phyloP scores from a whole-genome alignment of 2,113 vertebrate species.

The Holacanthus passer region DNA sequence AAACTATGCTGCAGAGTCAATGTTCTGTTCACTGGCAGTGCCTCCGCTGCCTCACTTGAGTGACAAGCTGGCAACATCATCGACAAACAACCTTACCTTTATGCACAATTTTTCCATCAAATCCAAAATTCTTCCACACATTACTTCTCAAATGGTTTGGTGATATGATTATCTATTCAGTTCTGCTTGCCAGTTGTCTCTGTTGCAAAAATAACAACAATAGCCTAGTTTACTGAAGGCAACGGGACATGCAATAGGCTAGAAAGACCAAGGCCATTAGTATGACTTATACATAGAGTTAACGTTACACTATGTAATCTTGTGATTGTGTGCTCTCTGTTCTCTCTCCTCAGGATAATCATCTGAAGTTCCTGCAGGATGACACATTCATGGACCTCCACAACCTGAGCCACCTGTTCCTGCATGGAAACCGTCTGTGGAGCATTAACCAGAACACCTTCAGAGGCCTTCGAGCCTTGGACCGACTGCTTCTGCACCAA shows the following conservation, averaged over 20 bases:
- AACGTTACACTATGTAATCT: not conserved
- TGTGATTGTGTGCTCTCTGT: conserved; percentile 36
- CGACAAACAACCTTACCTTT: not conserved
- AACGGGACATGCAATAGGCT: not conserved
- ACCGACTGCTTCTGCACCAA: conserved; percentile 95
- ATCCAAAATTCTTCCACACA: not conserved
- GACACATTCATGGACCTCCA: conserved; percentile 96
- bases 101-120: conserved; percentile 8
- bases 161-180: conserved; percentile 11
- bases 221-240: not conserved
- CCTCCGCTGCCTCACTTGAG: conserved; percentile 7
- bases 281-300: not conserved
- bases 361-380: conserved; percentile 95
- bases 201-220: not conserved
- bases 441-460: conserved; percentile 96
- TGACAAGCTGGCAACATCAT: conserved; percentile 12
- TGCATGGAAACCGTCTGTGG: conserved; percentile 97
- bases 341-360: conserved; percentile 89
- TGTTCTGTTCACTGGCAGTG: not conserved
- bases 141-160: conserved; percentile 1
- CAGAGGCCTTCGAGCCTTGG: conserved; percentile 93
- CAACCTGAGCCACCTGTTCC: conserved; percentile 98
- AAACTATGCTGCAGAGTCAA: not conserved
- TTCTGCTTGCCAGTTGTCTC: not conserved
- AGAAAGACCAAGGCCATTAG: not conserved